These are phyloP conservation scores for Aspidoscelis tigris DNA, from an alignment of 2,113 vertebrate species.

Conservation along the genomic window DNA sequence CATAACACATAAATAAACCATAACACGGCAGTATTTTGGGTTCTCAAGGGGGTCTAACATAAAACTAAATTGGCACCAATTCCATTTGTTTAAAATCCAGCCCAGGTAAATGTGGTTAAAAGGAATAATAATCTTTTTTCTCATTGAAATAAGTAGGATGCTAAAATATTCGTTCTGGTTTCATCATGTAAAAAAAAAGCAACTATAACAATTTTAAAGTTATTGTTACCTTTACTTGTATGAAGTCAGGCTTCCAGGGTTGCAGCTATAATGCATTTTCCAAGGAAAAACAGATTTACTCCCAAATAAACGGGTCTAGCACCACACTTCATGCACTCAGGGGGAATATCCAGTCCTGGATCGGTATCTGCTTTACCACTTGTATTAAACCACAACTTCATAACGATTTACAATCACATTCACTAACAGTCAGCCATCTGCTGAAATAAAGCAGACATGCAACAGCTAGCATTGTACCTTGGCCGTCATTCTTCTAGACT, in stretches of 20 bases:
- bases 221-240: not conserved
- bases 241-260: not conserved
- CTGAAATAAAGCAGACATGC: conserved; percentile 3
- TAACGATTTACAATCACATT: not conserved
- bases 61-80: not conserved
- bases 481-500: conserved; percentile 19
- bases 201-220: not conserved
- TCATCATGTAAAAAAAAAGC: not conserved
- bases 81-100: not conserved
- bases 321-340: not conserved
- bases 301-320: not conserved
- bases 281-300: not conserved
- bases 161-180: not conserved
- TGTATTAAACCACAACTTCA: not conserved
- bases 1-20: not conserved
- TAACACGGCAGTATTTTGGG: not conserved
- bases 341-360: not conserved
- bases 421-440: not conserved
- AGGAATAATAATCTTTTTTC: not conserved
- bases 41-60: not conserved
- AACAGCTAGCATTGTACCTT: conserved; percentile 36
- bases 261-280: too few relatives aligned
- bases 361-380: not conserved
- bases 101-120: not conserved
- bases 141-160: not conserved